phyloP scores from a whole-genome alignment of 2,888 invertebrate species.

The Hydraecia micacea region DNA sequence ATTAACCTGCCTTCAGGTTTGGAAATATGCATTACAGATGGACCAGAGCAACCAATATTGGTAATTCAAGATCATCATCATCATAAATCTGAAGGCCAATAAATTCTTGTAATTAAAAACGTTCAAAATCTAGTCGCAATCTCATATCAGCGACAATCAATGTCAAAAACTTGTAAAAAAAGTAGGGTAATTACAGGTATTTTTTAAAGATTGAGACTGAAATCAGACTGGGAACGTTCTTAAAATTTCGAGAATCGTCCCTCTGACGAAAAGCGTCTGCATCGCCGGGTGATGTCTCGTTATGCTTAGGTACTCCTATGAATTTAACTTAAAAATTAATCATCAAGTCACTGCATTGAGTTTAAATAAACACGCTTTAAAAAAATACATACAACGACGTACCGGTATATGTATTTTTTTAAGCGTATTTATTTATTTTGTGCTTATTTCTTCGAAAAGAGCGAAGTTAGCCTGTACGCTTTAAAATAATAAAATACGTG shows the following conservation, averaged over 20 bases:
- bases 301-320: too few relatives aligned
- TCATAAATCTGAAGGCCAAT: neutral
- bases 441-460: slow-evolving; percentile 23
- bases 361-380: neutral
- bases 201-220: too few relatives aligned
- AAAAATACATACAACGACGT: neutral
- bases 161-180: too few relatives aligned
- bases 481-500: slow-evolving; percentile 52
- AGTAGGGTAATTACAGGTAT: too few relatives aligned
- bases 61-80: neutral
- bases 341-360: too few relatives aligned
- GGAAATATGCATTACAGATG: neutral
- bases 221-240: too few relatives aligned
- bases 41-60: neutral
- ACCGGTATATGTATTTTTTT: too few relatives aligned
- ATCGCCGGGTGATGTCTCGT: neutral
- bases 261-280: neutral
- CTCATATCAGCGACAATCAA: too few relatives aligned
- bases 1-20: neutral
- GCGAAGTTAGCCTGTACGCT: slow-evolving; percentile 21
- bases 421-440: neutral
- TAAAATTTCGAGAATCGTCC: too few relatives aligned
- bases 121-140: too few relatives aligned
- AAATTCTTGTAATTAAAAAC: too few relatives aligned
- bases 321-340: neutral